Conservation (phyloP, 2,113 vertebrate species). For the Actenoides hombroni region DNA sequence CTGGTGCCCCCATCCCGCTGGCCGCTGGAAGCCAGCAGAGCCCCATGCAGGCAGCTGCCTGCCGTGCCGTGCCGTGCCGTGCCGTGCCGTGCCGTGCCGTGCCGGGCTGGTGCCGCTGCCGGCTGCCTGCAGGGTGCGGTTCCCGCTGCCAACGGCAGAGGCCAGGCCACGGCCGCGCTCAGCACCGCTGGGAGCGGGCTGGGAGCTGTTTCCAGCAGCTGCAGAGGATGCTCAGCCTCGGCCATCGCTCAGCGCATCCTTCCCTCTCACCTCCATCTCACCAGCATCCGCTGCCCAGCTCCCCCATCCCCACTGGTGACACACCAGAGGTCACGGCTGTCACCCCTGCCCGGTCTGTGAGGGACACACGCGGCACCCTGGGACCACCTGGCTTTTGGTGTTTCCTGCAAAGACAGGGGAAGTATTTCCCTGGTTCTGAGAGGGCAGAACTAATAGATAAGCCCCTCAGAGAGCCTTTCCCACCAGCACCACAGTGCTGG, state of each 20-base stretch:
- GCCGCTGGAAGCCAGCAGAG: not conserved
- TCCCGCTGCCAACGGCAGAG: slow-evolving; percentile 53
- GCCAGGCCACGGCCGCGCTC: not conserved
- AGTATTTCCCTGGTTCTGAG: not conserved
- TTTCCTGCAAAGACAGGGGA: accelerated
- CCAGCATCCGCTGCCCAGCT: not conserved
- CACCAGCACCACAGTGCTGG: accelerated
- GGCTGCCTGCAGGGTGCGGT: not conserved
- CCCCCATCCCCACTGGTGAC: accelerated
- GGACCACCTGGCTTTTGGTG: not conserved
- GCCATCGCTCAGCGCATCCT: accelerated
- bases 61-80: not conserved
- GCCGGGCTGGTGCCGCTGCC: not conserved
- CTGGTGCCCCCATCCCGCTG: not conserved
- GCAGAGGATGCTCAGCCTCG: not conserved
- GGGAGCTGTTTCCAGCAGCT: not conserved
- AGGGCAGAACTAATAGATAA: not conserved
- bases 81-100: not conserved
- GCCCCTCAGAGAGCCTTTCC: not conserved
- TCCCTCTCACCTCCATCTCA: not conserved
- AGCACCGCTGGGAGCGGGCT: accelerated
- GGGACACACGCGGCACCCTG: not conserved
- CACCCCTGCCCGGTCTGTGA: not conserved
- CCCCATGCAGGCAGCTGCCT: not conserved
- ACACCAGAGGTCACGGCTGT: accelerated